Percentiles rank a stretch among this genome's conserved stretches.
Evolutionary conservation across 2,113 vertebrate species (phyloP).

Genomic region (Pithys albifrons): DNA sequence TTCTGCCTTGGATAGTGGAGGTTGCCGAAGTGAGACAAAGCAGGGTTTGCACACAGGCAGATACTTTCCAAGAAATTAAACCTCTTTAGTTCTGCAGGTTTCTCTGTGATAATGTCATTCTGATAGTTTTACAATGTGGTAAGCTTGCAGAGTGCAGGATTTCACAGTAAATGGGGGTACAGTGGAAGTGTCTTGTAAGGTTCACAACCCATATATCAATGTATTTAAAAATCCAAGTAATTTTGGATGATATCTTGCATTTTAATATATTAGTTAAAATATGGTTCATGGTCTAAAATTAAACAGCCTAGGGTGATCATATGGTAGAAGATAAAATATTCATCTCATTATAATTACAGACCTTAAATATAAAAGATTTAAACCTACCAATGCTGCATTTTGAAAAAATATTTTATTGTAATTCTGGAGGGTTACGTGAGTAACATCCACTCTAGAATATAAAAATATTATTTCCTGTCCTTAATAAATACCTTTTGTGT

Average conservation of each 20-base stretch:
- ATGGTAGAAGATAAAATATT: slow-evolving; percentile 75
- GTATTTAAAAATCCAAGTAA: slow-evolving; percentile 34
- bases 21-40: background rate
- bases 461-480: background rate
- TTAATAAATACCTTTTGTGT: background rate
- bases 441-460: background rate
- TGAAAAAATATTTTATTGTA: background rate
- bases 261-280: slow-evolving; percentile 71
- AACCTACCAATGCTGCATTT: slow-evolving; percentile 28
- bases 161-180: background rate
- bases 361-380: slow-evolving; percentile 42
- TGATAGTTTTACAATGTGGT: background rate
- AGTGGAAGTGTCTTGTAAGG: background rate
- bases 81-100: background rate
- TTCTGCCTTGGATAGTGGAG: background rate
- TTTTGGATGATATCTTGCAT: slow-evolving; percentile 59
- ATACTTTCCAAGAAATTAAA: background rate
- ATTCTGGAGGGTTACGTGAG: background rate
- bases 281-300: slow-evolving; percentile 64
- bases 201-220: slow-evolving; percentile 28
- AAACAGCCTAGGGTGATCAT: slow-evolving; percentile 70
- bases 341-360: slow-evolving; percentile 73
- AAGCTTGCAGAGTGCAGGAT: background rate
- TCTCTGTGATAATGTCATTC: background rate
- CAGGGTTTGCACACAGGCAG: background rate